These are phyloP conservation scores for Orthochromis malagaraziensis DNA, from an alignment of 2,113 vertebrate species.

Conservation along the genomic window DNA sequence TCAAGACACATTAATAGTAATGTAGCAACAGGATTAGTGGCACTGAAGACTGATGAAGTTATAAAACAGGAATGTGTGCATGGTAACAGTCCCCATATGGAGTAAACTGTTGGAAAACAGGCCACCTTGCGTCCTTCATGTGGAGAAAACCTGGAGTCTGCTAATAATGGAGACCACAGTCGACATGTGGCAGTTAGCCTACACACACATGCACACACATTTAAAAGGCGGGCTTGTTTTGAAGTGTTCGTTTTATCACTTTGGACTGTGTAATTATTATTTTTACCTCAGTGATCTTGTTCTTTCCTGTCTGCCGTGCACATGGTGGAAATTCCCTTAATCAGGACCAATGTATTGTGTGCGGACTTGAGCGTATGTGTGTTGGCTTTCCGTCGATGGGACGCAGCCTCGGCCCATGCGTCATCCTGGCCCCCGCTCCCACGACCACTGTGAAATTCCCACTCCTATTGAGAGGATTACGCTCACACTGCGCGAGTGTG, in stretches of 20 bases:
- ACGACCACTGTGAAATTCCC: conserved; percentile 62
- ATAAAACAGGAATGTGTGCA: conserved; percentile 4
- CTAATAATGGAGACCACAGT: conserved; percentile 38
- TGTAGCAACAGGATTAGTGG: conserved; percentile 21
- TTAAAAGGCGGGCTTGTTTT: conserved; percentile 34
- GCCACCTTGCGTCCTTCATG: conserved; percentile 34
- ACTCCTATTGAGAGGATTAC: conserved; percentile 64
- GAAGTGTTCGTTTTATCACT: conserved; percentile 56
- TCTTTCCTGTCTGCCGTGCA: conserved; percentile 56
- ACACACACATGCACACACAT: conserved; percentile 25
- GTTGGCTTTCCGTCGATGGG: conserved; percentile 43
- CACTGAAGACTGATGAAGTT: conserved; percentile 44
- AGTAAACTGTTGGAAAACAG: conserved; percentile 13
- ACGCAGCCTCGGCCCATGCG: conserved; percentile 40
- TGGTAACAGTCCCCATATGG: conserved; percentile 43
- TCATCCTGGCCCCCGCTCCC: conserved; percentile 58
- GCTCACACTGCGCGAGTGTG: conserved; percentile 14
- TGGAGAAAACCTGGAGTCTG: conserved; percentile 52
- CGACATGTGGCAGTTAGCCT: conserved; percentile 38
- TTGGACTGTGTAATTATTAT: conserved; percentile 49
- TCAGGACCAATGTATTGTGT: conserved; percentile 27
- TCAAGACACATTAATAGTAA: conserved; percentile 36
- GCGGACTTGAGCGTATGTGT: neutral
- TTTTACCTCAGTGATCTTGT: conserved; percentile 48
- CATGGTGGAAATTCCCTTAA: conserved; percentile 60